Percentiles rank a stretch among this genome's conserved stretches.
Evolutionary conservation across 2,888 invertebrate genomes (phyloP).

Genomic region (Acleris literana): DNA sequence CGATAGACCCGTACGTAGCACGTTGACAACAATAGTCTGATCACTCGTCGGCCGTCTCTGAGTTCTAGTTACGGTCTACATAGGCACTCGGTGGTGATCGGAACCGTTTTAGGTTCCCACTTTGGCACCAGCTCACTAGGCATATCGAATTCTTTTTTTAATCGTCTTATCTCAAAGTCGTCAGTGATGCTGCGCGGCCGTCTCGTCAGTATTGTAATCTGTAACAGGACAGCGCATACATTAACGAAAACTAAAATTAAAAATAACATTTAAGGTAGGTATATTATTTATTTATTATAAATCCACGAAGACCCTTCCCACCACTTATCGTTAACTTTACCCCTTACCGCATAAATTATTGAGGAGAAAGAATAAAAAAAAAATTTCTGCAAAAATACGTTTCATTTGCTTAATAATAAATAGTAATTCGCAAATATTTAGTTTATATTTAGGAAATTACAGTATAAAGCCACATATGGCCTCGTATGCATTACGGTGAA

Average conservation of each 20-base stretch:
- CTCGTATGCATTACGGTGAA: too few species aligned
- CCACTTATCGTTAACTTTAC: too few species aligned
- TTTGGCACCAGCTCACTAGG: constrained; percentile 52
- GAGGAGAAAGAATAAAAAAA: too few species aligned
- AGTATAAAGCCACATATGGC: too few species aligned
- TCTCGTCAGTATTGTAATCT: background rate
- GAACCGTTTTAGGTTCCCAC: constrained; percentile 57
- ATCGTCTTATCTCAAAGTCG: constrained; percentile 39
- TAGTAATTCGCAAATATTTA: too few species aligned
- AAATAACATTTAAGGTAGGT: background rate
- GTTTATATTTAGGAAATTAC: too few species aligned
- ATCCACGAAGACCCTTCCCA: too few species aligned
- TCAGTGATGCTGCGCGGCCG: background rate
- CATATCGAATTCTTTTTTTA: constrained; percentile 44
- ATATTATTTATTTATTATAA: background rate
- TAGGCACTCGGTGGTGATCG: constrained; percentile 63
- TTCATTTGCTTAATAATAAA: too few species aligned
- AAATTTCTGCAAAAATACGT: too few species aligned
- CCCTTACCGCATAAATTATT: too few species aligned
- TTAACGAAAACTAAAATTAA: too few species aligned
- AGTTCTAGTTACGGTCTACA: constrained; percentile 46
- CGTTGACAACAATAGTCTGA: background rate
- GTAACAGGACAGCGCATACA: background rate
- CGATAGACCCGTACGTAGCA: background rate
- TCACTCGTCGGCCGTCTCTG: background rate